Base-by-base conservation (phyloP, 2,797 vertebrate genomes). In the Anableps anableps region DNA sequence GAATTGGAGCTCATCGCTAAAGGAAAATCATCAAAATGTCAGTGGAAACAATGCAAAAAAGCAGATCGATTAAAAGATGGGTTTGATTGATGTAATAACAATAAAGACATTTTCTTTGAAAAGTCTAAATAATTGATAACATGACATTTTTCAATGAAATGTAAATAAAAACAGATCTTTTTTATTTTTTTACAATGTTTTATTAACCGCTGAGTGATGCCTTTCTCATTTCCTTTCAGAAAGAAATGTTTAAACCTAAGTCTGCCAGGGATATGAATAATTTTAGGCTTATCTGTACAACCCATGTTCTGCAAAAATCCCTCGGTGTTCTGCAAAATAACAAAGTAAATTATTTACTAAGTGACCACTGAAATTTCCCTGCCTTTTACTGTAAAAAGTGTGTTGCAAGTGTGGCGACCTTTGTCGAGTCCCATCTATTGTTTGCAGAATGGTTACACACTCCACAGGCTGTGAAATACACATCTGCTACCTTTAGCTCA, bases 361-460 rank as follows among this genome's bases (percentile, higher is more conserved):
- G 41, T 83, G 85, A 79, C 84, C 80, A 70, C 74, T 81, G 84
- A 62, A 83, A 88, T 86, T 82, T 83, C 71, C 83, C 84, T 80
- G 64, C 64, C 81, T 82, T 81, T 83, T 88, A 90, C 84, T 91
- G 85, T 94, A 94, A 93, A 88, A 51, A 71, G 79, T 89, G 83
- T 86, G 90, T 93, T 93, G 93, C 93, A 91, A 94, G 93, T 90
- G 88, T 80, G 83, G 62, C 1, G 90, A 96, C 96, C 96, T 97
- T 96, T 96, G 95, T 95, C 93, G 93, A 88, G 87, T 95, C 86
- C 86, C 87, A 93, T 94, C 96, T 95, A 95, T 95, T 96, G 96
- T 97, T 96, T 97, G 94, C 93, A 88, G 90, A 94, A 93, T 95
- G 91, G 94, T 93, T 95, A 88, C 91, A 91, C 83, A 93, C 94